These are phyloP conservation scores for Thalassophryne amazonica DNA, from an alignment of 2,797 vertebrate species.

Conservation along the genomic window DNA sequence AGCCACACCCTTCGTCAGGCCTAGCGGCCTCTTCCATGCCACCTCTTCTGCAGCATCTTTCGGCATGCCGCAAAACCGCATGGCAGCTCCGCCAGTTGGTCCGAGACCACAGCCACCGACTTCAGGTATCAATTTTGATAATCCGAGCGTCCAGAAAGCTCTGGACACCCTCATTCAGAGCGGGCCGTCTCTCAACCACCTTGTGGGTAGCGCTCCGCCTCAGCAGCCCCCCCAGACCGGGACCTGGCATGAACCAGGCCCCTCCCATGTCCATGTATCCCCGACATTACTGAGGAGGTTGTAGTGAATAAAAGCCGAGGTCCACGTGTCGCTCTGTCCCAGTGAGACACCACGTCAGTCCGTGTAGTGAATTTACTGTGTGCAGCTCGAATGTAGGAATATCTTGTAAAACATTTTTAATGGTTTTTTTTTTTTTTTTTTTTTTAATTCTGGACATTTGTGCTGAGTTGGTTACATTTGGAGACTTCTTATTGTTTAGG, in stretches of 20 bases:
- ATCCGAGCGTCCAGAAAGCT: conserved; percentile 97
- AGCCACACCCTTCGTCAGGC: conserved; percentile 1
- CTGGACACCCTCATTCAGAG: conserved; percentile 98
- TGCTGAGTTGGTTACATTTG: conserved; percentile 13
- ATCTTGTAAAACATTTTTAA: conserved; percentile 58
- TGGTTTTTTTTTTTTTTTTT: conserved; percentile 12
- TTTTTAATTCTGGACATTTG: conserved; percentile 10
- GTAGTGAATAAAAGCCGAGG: conserved; percentile 34
- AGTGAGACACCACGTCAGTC: conserved; percentile 2
- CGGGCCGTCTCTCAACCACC: conserved; percentile 89
- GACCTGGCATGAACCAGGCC: conserved; percentile 70
- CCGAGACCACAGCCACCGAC: conserved; percentile 77
- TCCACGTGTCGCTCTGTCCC: neutral
- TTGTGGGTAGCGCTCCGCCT: conserved; percentile 77
- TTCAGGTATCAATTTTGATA: conserved; percentile 93
- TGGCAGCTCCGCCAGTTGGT: conserved; percentile 65
- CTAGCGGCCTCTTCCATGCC: conserved; percentile 29
- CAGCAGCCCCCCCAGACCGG: conserved; percentile 63
- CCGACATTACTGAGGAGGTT: conserved; percentile 80
- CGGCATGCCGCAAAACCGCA: conserved; percentile 68
- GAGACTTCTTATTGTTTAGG: conserved; percentile 3
- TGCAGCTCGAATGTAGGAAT: conserved; percentile 18
- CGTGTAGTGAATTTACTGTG: conserved; percentile 35
- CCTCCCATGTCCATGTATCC: conserved; percentile 84
- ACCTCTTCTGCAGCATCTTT: conserved; percentile 57